Base-by-base conservation (phyloP, 2,113 vertebrate genomes). In the Perca schrenkii region DNA sequence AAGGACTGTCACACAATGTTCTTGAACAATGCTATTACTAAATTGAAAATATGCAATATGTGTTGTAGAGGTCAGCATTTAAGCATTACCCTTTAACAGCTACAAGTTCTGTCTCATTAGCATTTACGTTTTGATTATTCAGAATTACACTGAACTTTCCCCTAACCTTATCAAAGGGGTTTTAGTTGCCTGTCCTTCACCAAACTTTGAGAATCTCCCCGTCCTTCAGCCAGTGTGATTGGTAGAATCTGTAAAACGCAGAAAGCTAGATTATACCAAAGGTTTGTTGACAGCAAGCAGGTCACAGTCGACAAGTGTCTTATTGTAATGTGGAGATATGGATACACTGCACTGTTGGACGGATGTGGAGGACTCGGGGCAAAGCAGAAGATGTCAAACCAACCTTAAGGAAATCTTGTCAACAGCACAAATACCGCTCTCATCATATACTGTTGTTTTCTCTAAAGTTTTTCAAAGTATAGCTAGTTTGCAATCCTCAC, bases 331-430 rank as follows among this genome's bases (percentile, higher is more conserved):
- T 57, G 21, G 67, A 72, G 46, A 72, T 69, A 52, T 61, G 50
- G 75, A 73, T 61, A 21, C 52, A 14, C 69, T 49, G 57, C 52
- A 16, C 52, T 28, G 25, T 58, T 13, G 76, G 73, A 60, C 0
- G 6, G 52, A 81, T 79, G 17, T 68, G 58, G 78, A 82, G 47
- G 43, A 85, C 66, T 82, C 49, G 14, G 49, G 52, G 68, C 50
- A 72, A 60, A 62, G 83, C 74, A 73, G 36, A 34, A 69, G 31
- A 82, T 77, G 75, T 86, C 83, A 88, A 62, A 80, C 46, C 74
- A 67, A 47, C 49, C 49, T 76, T 79, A 85, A 90, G 82, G 65
- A 82, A 77, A 58, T 83, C 50, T 52, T 77, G 54, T 22, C 63
- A 69, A 87, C 15, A 10, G 31, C 72, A 43, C 77, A 14, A 34